phyloP scores from a whole-genome alignment of 2,113 vertebrate genomes.

The Cromileptes altivelis region DNA sequence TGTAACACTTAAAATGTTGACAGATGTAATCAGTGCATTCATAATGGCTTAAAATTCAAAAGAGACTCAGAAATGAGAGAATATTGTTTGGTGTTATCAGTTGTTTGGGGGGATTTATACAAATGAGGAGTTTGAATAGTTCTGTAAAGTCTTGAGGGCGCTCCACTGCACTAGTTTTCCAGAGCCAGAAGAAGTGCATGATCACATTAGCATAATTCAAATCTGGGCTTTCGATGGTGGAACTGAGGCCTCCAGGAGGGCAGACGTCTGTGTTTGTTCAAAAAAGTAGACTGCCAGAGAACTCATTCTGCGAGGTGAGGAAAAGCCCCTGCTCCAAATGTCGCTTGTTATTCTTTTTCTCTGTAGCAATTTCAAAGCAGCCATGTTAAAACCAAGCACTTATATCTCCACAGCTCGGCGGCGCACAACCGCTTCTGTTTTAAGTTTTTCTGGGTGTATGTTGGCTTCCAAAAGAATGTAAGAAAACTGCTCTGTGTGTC shows the following conservation, averaged over 20 bases:
- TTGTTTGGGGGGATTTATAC: conserved; percentile 31
- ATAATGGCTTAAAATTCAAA: conserved; percentile 12
- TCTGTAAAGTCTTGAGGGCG: conserved; percentile 11
- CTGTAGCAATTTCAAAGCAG: conserved; percentile 17
- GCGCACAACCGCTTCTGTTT: conserved; percentile 46
- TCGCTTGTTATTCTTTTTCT: conserved; percentile 6
- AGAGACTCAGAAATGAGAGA: conserved; percentile 20
- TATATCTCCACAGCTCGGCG: neutral
- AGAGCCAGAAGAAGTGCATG: conserved; percentile 13
- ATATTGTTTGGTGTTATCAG: conserved; percentile 7
- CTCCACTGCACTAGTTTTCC: conserved; percentile 1
- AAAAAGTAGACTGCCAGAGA: conserved; percentile 28
- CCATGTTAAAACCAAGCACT: neutral
- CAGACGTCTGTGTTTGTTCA: conserved; percentile 49
- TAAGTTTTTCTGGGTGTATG: conserved; percentile 14
- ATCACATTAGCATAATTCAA: conserved; percentile 42
- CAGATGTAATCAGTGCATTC: neutral
- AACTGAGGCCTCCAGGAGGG: conserved; percentile 29
- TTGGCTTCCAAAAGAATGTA: neutral
- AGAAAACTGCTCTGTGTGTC: conserved; percentile 36
- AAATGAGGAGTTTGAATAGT: conserved; percentile 44
- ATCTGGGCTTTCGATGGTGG: conserved; percentile 27
- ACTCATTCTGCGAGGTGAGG: conserved; percentile 6
- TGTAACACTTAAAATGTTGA: conserved; percentile 44
- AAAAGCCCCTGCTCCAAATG: neutral